phyloP scores from a whole-genome alignment of 92 coral and sea anemone species.

The Epizoanthus scotinus region DNA sequence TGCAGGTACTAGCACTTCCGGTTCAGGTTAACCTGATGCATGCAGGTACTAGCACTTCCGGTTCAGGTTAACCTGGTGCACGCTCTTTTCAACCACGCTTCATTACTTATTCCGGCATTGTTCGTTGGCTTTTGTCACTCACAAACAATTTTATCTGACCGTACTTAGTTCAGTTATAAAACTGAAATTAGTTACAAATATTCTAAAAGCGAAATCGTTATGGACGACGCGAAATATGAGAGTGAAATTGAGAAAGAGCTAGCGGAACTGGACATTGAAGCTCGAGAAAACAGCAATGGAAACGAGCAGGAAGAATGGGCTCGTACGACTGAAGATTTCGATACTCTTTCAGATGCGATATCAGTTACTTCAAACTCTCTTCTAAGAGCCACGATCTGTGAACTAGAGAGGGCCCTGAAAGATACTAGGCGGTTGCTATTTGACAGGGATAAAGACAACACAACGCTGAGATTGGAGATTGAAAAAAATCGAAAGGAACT shows the following conservation, averaged over 20 bases:
- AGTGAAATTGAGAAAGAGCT: slow-evolving; percentile 49
- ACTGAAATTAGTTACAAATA: neutral
- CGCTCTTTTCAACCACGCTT: slow-evolving; percentile 30
- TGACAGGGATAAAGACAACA: slow-evolving; percentile 86
- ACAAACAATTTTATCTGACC: neutral
- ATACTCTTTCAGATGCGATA: slow-evolving; percentile 62
- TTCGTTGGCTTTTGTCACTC: slow-evolving; percentile 12
- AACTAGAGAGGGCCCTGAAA: slow-evolving; percentile 86
- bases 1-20: slow-evolving; percentile 42
- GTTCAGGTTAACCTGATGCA: slow-evolving; percentile 41
- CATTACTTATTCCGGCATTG: slow-evolving; percentile 11
- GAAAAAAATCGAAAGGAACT: slow-evolving; percentile 88
- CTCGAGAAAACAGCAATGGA: slow-evolving; percentile 43
- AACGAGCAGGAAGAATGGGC: neutral
- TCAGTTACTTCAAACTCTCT: slow-evolving; percentile 80
- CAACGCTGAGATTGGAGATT: slow-evolving; percentile 71
- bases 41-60: slow-evolving; percentile 42
- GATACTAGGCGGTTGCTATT: slow-evolving; percentile 82
- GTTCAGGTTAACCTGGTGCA: slow-evolving; percentile 40
- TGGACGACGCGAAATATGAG: slow-evolving; percentile 32
- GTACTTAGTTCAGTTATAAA: neutral
- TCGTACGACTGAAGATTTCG: slow-evolving; percentile 26
- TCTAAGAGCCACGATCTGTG: slow-evolving; percentile 88
- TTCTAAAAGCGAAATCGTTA: neutral
- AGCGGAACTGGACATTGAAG: slow-evolving; percentile 58